A percentile compares a stretch with the other conserved stretches of the same genome.
Conservation (phyloP, 1,140 invertebrate genomes). For the Plectrocnemia conspersa region DNA sequence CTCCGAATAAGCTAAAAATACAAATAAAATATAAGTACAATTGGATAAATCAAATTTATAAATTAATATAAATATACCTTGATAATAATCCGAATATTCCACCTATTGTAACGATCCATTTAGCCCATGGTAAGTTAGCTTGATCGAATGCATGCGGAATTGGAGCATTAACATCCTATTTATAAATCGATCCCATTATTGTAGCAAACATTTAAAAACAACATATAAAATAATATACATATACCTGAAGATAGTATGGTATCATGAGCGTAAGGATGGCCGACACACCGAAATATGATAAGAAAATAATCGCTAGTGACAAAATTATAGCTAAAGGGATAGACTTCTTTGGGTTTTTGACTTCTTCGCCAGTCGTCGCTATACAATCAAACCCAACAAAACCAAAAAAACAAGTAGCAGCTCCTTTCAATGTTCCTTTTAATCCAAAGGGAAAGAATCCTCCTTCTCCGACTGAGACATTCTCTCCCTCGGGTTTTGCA, state of each 20-base stretch:
- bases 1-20: conserved; percentile 67
- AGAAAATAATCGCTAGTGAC: conserved; percentile 71
- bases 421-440: conserved; percentile 73
- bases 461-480: conserved; percentile 59
- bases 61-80: no score
- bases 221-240: conserved; percentile 5
- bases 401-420: conserved; percentile 87
- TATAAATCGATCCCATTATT: no score
- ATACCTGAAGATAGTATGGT: conserved; percentile 81
- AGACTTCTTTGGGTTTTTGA: conserved; percentile 79
- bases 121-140: conserved; percentile 66
- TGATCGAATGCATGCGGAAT: conserved; percentile 66
- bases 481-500: conserved; percentile 16
- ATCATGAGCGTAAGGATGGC: conserved; percentile 86
- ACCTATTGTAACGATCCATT: conserved; percentile 73
- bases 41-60: no score
- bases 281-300: conserved; percentile 81
- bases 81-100: conserved; percentile 69
- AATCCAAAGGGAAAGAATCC: conserved; percentile 83
- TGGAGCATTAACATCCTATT: conserved; percentile 61
- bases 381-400: conserved; percentile 89
- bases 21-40: conserved; percentile 12
- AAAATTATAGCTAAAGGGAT: conserved; percentile 86
- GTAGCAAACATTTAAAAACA: conserved; percentile 5
- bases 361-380: conserved; percentile 80